Conservation (phyloP, 2,797 vertebrate genomes). For the Spea hammondii region DNA sequence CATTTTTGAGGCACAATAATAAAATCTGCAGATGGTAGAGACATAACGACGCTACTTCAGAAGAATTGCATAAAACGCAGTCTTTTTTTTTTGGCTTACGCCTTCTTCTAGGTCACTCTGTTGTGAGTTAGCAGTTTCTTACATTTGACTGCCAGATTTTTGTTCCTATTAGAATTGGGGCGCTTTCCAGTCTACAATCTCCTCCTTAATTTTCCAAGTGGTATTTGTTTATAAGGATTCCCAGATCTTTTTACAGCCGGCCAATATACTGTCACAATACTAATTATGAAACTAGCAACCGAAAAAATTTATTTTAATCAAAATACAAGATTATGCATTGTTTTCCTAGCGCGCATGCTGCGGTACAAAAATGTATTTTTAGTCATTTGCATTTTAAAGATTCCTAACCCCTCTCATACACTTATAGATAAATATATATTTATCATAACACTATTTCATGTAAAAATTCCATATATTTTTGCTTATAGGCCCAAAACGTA, state of each 20-base stretch:
- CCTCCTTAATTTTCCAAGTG: slow-evolving; percentile 65
- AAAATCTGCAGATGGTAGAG: slow-evolving; percentile 77
- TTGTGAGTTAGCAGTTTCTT: slow-evolving; percentile 90
- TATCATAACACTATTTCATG: too few species aligned
- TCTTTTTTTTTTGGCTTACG: slow-evolving; percentile 86
- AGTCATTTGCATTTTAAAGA: neutral
- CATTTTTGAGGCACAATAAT: slow-evolving; percentile 70
- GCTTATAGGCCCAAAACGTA: too few species aligned
- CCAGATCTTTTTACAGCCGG: slow-evolving; percentile 68
- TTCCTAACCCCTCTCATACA: too few species aligned
- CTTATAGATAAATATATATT: too few species aligned
- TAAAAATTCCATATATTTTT: too few species aligned
- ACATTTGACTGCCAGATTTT: slow-evolving; percentile 82
- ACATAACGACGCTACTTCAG: slow-evolving; percentile 77
- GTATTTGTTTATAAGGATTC: slow-evolving; percentile 81
- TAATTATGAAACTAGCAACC: slow-evolving; percentile 65
- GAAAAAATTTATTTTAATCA: slow-evolving; percentile 64
- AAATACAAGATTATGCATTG: slow-evolving; percentile 56
- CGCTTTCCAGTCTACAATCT: slow-evolving; percentile 79
- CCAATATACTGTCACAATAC: slow-evolving; percentile 64
- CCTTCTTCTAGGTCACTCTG: slow-evolving; percentile 94
- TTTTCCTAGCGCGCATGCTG: slow-evolving; percentile 35
- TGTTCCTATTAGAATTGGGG: slow-evolving; percentile 82
- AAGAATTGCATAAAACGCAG: slow-evolving; percentile 78
- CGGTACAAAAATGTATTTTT: slow-evolving; percentile 33